Evolutionary conservation across 2,888 invertebrate genomes (phyloP).

Genomic region (Globia sparganii): DNA sequence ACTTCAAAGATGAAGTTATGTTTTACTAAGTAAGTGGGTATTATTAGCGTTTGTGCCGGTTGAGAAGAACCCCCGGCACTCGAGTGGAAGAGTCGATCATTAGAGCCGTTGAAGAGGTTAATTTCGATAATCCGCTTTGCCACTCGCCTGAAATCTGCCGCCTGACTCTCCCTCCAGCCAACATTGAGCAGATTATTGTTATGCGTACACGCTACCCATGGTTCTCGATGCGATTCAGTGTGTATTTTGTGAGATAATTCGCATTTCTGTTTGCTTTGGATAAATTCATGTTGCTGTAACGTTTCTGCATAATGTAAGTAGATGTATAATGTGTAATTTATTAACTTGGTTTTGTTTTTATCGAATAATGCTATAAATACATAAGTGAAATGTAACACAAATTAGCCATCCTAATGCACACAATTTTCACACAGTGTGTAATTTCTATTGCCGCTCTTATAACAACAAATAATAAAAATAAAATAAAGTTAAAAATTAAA

Average conservation of each 20-base stretch:
- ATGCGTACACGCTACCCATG: constrained; percentile 50
- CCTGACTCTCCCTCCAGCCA: constrained; percentile 62
- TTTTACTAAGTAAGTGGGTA: constrained; percentile 61
- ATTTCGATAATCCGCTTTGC: constrained; percentile 87
- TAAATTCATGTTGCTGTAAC: neutral
- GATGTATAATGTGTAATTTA: neutral
- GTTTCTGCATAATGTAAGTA: neutral
- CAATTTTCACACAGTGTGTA: neutral
- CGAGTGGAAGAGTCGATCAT: constrained; percentile 84
- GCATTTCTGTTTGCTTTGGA: neutral
- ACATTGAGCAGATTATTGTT: constrained; percentile 64
- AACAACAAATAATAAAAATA: too few relatives aligned
- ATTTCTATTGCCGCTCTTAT: neutral
- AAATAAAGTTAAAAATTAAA: too few relatives aligned
- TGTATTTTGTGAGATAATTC: constrained; percentile 14
- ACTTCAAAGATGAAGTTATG: constrained; percentile 38
- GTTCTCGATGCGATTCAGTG: constrained; percentile 42
- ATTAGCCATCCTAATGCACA: neutral
- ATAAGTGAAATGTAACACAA: neutral
- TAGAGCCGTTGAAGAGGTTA: constrained; percentile 85
- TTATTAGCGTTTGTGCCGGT: constrained; percentile 59
- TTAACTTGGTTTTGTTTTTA: neutral
- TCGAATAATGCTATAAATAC: neutral
- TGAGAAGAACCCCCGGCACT: constrained; percentile 73
- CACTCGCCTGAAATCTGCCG: constrained; percentile 76